These are phyloP conservation scores for Glaucomys volans DNA, from an alignment of 2,113 vertebrate genomes.

Conservation along the genomic window DNA sequence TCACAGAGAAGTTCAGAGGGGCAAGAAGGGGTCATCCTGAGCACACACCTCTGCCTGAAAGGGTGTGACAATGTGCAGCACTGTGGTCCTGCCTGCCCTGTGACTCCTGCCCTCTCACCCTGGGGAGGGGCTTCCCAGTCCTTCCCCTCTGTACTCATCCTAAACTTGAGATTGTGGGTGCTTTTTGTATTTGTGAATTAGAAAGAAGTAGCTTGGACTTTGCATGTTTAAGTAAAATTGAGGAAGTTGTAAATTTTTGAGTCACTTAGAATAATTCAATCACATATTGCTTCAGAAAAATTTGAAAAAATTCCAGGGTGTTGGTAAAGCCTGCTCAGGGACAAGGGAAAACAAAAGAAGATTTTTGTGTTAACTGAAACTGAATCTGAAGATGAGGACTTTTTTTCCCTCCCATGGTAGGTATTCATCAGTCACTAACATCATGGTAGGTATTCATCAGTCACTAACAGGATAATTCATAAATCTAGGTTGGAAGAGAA, in stretches of 20 bases:
- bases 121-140: not conserved
- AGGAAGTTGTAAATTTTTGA: constrained; percentile 64
- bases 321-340: not conserved
- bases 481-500: not conserved
- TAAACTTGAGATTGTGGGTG: not conserved
- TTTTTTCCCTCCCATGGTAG: too few species aligned
- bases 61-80: accelerated
- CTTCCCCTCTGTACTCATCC: not conserved
- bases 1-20: not conserved
- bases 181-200: constrained; percentile 39
- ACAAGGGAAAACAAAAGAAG: not conserved
- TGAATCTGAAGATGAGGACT: constrained; percentile 48
- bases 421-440: not conserved
- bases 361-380: constrained; percentile 44
- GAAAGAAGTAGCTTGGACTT: not conserved
- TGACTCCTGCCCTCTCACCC: too few species aligned
- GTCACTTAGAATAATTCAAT: constrained; percentile 33
- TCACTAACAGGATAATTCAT: not conserved
- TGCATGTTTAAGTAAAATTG: not conserved
- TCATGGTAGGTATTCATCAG: not conserved
- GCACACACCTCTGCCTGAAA: not conserved
- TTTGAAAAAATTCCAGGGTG: constrained; percentile 74
- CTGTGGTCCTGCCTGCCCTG: too few species aligned
- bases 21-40: not conserved
- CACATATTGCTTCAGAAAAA: not conserved